Base-by-base conservation (phyloP, 2,888 invertebrate genomes). In the Megamerina dolium region DNA sequence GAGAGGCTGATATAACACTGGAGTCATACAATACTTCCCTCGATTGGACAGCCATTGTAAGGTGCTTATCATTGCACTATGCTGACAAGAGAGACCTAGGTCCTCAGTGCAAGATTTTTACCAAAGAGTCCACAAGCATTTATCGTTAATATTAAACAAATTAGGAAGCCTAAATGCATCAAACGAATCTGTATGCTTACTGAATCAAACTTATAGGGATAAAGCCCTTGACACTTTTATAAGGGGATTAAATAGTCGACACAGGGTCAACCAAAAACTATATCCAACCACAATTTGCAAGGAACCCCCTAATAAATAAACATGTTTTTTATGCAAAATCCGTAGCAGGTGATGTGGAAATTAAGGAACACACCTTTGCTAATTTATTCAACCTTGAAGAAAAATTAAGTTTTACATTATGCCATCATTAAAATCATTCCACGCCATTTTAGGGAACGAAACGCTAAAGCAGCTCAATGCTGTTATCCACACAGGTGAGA, bases 21-120 rank as follows among this genome's bases (percentile, higher is more conserved):
- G 46, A 34, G 27, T 42, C 42, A 9, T 43, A 46, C 18, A 46
- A 39, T 12, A 46, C 39, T 5, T 42, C 42, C n/a, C 31, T 43
- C 10, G 31, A 46, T 23, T 46, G 46, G 42, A 8, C 21, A 14
- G 38, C 27, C 1, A 43, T 43, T 17, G 17, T 34, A 8, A 41
- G 34, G 18, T 41, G 41, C 13, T 20, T 41, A 21, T 26, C 41
- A 9, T 27, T 36, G 26, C 43, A 44, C 12, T 39, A 39, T 14
- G 41, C 45, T 14, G 45, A 41, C 45, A 45, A 45, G 19, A 20
- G 41, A 10, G 45, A 45, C 27, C 13, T 45, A 5, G 27, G 35
- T 5, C 14, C 39, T n/a, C n/a, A 29, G 30, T 12, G 19, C 30
- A 20, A 36, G 26, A 23, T 6, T 23, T 23, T 23, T 23, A 23